Percentiles rank a stretch among this genome's conserved stretches.
Conservation (phyloP, 1,140 invertebrate genomes). For the Pseudomyrmex sp. region DNA sequence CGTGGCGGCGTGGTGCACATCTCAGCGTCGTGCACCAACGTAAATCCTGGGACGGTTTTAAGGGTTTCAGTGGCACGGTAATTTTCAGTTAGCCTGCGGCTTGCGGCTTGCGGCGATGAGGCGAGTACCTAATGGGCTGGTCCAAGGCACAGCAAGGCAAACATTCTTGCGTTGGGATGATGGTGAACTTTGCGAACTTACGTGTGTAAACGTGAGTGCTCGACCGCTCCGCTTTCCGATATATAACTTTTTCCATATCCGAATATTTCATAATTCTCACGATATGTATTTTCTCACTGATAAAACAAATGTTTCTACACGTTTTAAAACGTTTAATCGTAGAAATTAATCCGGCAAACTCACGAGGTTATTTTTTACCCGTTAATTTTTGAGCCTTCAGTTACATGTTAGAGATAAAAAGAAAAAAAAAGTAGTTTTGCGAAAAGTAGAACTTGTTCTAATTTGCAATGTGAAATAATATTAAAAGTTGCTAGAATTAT, state of each 20-base stretch:
- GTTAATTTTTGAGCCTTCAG: too few species aligned
- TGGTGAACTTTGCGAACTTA: conserved; percentile 50
- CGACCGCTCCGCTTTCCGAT: not conserved
- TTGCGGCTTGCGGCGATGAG: conserved; percentile 57
- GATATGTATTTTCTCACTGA: not conserved
- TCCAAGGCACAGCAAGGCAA: conserved; percentile 51
- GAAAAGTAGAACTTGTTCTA: too few species aligned
- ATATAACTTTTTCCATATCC: not conserved
- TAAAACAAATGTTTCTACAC: not conserved
- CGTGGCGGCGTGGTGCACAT: conserved; percentile 23
- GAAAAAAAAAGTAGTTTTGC: too few species aligned
- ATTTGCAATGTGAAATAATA: too few species aligned
- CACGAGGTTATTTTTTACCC: too few species aligned
- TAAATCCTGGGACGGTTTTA: conserved; percentile 55
- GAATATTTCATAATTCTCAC: not conserved
- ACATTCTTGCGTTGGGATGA: conserved; percentile 54
- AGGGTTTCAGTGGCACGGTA: conserved; percentile 60
- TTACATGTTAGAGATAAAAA: too few species aligned
- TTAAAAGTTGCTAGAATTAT: too few species aligned
- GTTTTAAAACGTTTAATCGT: too few species aligned
- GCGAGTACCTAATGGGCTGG: conserved; percentile 57
- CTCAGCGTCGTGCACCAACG: conserved; percentile 24
- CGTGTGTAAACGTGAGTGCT: conserved; percentile 20
- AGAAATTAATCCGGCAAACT: too few species aligned
- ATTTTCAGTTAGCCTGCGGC: conserved; percentile 61